A percentile compares a stretch with the other conserved stretches of the same genome.
These are phyloP conservation scores for Coptodon rendalli DNA, from an alignment of 2,113 vertebrate genomes.

Conservation along the genomic window DNA sequence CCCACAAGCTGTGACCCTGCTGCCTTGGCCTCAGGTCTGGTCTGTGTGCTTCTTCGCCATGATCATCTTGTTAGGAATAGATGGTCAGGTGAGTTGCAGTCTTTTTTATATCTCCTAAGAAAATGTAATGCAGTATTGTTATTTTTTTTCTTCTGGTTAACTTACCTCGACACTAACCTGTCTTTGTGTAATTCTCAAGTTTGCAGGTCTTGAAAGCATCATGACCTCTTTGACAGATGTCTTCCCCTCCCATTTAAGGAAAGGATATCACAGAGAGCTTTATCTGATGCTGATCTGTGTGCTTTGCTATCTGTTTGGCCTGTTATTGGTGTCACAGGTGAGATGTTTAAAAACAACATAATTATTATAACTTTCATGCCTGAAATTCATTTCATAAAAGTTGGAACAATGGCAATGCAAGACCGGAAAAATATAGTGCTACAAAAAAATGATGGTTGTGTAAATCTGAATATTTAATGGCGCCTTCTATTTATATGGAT, in stretches of 20 bases:
- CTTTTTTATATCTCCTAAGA: background rate
- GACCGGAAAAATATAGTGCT: background rate
- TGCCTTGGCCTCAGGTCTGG: conserved; percentile 87
- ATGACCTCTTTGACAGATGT: conserved; percentile 81
- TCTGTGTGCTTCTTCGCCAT: conserved; percentile 87
- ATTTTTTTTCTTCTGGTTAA: background rate
- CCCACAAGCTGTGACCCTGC: conserved; percentile 85
- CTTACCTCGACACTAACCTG: background rate
- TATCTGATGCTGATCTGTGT: conserved; percentile 72
- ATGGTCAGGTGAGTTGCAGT: conserved; percentile 54
- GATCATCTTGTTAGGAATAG: conserved; percentile 87
- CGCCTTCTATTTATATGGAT: background rate
- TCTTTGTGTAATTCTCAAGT: conserved; percentile 61
- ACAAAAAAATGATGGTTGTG: background rate
- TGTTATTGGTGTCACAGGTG: conserved; percentile 82
- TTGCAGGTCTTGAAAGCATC: conserved; percentile 84
- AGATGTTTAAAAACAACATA: conserved; percentile 3
- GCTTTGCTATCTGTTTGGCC: conserved; percentile 73
- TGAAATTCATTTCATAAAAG: background rate
- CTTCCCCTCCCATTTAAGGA: conserved; percentile 73
- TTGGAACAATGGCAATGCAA: background rate
- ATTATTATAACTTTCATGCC: background rate
- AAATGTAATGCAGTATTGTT: background rate
- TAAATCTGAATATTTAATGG: background rate
- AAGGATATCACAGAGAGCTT: conserved; percentile 75